Base-by-base conservation (phyloP, 2,888 invertebrate species). In the Pandemis corylana region DNA sequence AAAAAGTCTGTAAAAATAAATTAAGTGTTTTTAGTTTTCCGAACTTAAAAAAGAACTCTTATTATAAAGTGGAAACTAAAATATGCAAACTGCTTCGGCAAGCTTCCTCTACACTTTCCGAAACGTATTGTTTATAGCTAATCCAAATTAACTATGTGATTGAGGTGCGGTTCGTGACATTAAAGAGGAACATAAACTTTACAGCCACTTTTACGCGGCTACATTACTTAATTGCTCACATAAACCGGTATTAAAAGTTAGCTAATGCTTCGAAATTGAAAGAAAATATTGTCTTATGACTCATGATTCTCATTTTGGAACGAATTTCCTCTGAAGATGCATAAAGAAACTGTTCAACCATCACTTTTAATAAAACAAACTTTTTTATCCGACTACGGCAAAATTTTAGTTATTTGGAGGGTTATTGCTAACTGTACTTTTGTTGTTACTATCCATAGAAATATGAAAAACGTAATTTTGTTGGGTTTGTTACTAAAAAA, bases 211-310 rank as follows among this genome's bases (percentile, higher is more conserved):
- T 75, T 71, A 75, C 62, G 70, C 28, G 10, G 53, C 62, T 59
- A 67, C 75, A 75, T 75, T 73, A 68, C 68, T 73, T 73, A 73
- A 73, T 68, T 73, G 72, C 64, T 10, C 56, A 15, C 20, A 73
- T 73, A 64, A 68, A 72, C 36, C 49, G 63, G 68, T 64, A 64
- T 68, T 63, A 42, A 36, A 53, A 66, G 10, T 46, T 49, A 44
- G 46, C 62, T 41, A 62, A 67, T 62, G 15, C 36, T n/a, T 20
- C 28, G 41, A 63, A 28, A 56, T 46, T 20, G 15, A 20, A 63
- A 41, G 15, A 12, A 28, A 67, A 13, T 41, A 59, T 59, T 28
- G 28, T 59, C 10, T 28, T 10, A n/a, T 28, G 28, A 28, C 7
- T 12, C 15, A 7, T 7, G 28, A 28, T 12, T 59, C n/a, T 28